These are phyloP conservation scores for Drosophila antonietae DNA, from an alignment of 2,888 invertebrate species.

Conservation along the genomic window DNA sequence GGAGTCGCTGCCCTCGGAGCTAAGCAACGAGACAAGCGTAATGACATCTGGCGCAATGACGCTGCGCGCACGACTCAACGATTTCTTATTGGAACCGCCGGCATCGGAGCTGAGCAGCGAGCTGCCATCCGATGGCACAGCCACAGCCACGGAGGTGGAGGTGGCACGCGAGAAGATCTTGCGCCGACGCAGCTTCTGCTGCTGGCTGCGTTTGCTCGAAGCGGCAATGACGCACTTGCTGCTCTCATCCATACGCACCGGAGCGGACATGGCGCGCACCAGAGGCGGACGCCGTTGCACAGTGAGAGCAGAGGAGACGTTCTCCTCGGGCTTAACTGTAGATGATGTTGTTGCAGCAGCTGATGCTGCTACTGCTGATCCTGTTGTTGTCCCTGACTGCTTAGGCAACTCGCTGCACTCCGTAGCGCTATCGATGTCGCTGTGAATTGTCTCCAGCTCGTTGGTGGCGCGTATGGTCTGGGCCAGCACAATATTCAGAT, in stretches of 20 bases:
- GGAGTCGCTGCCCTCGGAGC: conserved; percentile 88
- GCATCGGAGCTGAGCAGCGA: conserved; percentile 40
- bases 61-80: conserved; percentile 78
- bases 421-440: conserved; percentile 73
- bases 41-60: conserved; percentile 85
- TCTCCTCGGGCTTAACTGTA: neutral
- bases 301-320: conserved; percentile 63
- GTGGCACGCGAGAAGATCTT: conserved; percentile 74
- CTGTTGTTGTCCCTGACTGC: conserved; percentile 7
- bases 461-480: conserved; percentile 85
- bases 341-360: neutral
- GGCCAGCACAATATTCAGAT: conserved; percentile 87
- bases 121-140: conserved; percentile 29
- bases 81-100: conserved; percentile 58
- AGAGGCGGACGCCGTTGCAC: conserved; percentile 82
- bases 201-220: conserved; percentile 74
- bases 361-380: neutral
- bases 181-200: conserved; percentile 77
- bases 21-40: conserved; percentile 89
- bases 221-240: conserved; percentile 71
- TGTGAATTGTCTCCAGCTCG: conserved; percentile 69
- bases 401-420: conserved; percentile 51
- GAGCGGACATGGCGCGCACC: conserved; percentile 85
- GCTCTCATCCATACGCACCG: conserved; percentile 83
- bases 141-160: conserved; percentile 56